These are phyloP conservation scores for Atethmia centrago DNA, from an alignment of 2,888 invertebrate genomes.

Conservation along the genomic window DNA sequence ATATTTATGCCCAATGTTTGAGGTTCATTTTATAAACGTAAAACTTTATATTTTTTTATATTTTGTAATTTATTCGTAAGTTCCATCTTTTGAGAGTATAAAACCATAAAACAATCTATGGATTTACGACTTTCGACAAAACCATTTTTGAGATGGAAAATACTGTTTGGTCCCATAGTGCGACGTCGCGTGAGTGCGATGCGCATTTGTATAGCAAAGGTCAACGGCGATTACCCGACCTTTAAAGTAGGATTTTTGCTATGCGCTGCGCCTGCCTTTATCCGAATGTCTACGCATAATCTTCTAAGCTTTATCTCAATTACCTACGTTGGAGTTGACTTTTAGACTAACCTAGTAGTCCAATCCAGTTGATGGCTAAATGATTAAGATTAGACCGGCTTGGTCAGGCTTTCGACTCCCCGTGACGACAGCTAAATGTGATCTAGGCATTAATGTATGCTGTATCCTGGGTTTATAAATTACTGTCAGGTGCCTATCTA, in stretches of 20 bases:
- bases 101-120: too few species aligned
- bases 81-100: too few species aligned
- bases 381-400: slow-evolving; percentile 12
- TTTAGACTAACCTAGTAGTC: slow-evolving; percentile 25
- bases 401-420: background rate
- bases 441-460: background rate
- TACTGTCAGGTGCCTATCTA: background rate
- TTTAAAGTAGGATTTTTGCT: background rate
- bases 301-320: slow-evolving; percentile 31
- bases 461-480: background rate
- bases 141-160: too few species aligned
- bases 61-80: too few species aligned
- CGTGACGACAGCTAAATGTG: background rate
- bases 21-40: too few species aligned
- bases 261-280: background rate
- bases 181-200: too few species aligned
- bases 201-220: too few species aligned
- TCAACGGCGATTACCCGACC: too few species aligned
- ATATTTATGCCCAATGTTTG: too few species aligned
- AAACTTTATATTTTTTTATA: too few species aligned
- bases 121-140: too few species aligned
- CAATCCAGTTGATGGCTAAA: slow-evolving; percentile 8
- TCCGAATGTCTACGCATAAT: background rate
- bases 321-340: background rate
- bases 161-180: too few species aligned